Base-by-base conservation (phyloP, 2,113 vertebrate species). In the Epinephelus cyanopodus region DNA sequence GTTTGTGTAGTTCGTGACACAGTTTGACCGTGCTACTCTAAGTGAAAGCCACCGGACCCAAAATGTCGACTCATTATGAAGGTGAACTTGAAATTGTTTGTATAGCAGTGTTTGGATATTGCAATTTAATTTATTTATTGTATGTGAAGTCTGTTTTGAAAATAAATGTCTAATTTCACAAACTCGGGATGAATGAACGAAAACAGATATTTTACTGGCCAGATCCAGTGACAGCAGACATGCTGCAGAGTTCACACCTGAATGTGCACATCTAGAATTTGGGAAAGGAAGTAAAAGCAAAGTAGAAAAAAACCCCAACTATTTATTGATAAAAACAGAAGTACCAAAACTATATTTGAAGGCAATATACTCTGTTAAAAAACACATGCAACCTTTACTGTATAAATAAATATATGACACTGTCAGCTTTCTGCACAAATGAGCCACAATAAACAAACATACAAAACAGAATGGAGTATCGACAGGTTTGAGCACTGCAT, bases 61-160 rank as follows among this genome's bases (percentile, higher is more conserved):
- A 77, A 83, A 83, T 58, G 81, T 89, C 76, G 57, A 83, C 82
- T 82, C 79, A 85, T 79, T 85, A 89, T 89, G 88, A 92, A 95
- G 88, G 82, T 91, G 84, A 92, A 91, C 86, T 86, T 90, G 90
- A 91, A 92, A 84, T 82, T 89, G 91, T 94, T 88, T 94, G 86
- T 94, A 90, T 76, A 92, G 87, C 81, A 77, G 87, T 94, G 91
- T 92, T 82, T 86, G 50, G 83, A 90, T 91, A 85, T 93, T 95
- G 90, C 84, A 85, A 79, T 94, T 95, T 96, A 91, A 95, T 95
- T 95, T 94, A 95, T 95, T 95, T 93, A 91, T 90, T 95, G 91
- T 94, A 87, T 82, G 94, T 95, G 87, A 92, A 90, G 89, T 95
- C 87, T 91, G 93, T 94, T 95, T 92, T 89, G 60, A 83, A 94